Percentiles rank a stretch among this genome's conserved stretches.
These are phyloP conservation scores for Onychomys torridus DNA, from an alignment of 2,797 vertebrate species.

Conservation along the genomic window DNA sequence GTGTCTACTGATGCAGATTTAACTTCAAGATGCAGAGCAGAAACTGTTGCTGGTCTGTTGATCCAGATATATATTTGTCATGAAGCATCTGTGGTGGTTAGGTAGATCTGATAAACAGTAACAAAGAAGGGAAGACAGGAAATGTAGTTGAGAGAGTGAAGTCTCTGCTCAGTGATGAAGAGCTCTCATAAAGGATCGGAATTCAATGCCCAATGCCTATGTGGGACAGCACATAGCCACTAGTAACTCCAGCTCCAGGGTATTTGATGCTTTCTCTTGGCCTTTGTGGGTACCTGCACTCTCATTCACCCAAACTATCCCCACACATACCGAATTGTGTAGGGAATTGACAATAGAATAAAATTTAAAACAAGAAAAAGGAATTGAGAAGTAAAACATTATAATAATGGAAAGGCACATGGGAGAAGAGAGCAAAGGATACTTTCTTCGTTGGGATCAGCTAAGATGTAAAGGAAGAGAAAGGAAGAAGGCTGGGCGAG, in stretches of 20 bases:
- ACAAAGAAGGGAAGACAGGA: background rate
- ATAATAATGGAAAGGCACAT: background rate
- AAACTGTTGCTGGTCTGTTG: background rate
- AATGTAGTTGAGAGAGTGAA: background rate
- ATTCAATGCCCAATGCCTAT: background rate
- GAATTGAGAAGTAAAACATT: background rate
- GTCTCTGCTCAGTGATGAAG: background rate
- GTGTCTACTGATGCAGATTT: slow-evolving; percentile 58
- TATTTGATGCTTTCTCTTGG: background rate
- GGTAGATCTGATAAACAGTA: slow-evolving; percentile 3
- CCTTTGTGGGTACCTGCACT: too few species aligned
- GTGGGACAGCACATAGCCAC: background rate
- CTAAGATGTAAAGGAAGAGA: background rate
- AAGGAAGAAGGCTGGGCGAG: background rate
- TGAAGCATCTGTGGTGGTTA: background rate
- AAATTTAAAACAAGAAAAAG: background rate
- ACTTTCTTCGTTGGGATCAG: background rate
- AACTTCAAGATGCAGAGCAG: slow-evolving; percentile 48
- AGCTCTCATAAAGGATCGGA: background rate
- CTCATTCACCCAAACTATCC: background rate
- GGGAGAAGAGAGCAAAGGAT: background rate
- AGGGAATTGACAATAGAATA: background rate
- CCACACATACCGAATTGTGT: background rate
- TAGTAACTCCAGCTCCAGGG: background rate
- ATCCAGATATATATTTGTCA: background rate